A percentile compares a stretch with the other conserved stretches of the same genome.
These are phyloP conservation scores for Leuciscus idus DNA, from an alignment of 2,113 vertebrate species.

Conservation along the genomic window DNA sequence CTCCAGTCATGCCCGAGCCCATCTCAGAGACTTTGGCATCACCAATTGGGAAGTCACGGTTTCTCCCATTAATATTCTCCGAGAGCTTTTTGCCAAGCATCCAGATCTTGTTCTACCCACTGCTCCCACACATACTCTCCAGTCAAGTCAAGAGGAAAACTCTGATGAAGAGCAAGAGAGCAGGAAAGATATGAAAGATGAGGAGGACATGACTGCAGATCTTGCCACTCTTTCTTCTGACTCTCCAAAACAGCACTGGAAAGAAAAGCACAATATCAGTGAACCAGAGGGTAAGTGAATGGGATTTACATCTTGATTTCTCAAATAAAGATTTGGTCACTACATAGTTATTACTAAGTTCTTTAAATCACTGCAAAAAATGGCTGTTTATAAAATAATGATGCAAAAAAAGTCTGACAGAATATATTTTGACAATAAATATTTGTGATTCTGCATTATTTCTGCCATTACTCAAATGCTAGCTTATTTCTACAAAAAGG, in stretches of 20 bases:
- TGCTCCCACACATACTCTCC: constrained; percentile 65
- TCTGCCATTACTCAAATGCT: background rate
- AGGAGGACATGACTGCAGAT: constrained; percentile 44
- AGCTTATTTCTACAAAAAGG: background rate
- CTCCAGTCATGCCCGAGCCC: constrained; percentile 93
- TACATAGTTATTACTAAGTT: background rate
- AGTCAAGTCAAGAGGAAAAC: constrained; percentile 59
- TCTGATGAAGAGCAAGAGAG: constrained; percentile 60
- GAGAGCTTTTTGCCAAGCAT: constrained; percentile 89
- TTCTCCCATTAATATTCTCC: constrained; percentile 92
- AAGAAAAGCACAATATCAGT: constrained; percentile 48
- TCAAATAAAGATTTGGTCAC: background rate
- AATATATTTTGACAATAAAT: background rate
- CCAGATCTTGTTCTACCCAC: constrained; percentile 81
- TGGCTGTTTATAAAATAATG: background rate
- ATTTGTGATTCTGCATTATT: background rate
- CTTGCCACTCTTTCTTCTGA: constrained; percentile 27
- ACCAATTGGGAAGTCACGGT: constrained; percentile 97
- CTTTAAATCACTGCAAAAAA: background rate
- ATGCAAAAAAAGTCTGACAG: background rate
- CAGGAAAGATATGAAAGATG: constrained; percentile 60
- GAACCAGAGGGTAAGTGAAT: constrained; percentile 65
- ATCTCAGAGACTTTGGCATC: constrained; percentile 94
- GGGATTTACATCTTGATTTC: constrained; percentile 3
- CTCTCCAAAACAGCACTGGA: constrained; percentile 57